Evolutionary conservation across 53 echinoderm and acorn worm species (phyloP), one percentile per base, ranked within the genome.

Genomic region (Glandiceps talaboti): DNA sequence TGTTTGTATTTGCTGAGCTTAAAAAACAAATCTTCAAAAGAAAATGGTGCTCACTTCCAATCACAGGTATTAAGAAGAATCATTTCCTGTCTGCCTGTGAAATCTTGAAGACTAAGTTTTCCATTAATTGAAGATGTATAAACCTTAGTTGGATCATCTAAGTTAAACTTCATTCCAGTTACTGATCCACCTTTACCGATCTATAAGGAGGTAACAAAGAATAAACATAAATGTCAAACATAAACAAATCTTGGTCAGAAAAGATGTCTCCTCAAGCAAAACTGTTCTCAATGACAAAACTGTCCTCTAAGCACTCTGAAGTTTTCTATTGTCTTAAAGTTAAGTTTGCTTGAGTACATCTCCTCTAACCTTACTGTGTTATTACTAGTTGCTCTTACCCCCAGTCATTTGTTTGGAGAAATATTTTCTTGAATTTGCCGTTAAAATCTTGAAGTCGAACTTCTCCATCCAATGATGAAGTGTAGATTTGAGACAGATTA

Each of bases 81-180:
- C 72, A 33, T 79, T 25, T 75, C 33, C 1, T 74, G 26, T 1
- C 74, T 76, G 73, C 84, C 87, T 0, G 81, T 74, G 73, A 92
- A 77, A 33, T 85, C 87, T 78, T 84, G 87, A 14, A 89, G 32
- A 27, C 85, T 77, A 32, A 92, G 83, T 33, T 77, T 87, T 1
- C 92, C 92, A 79, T 92, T 82, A 28, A 92, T 85, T n/a, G 92
- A 92, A 14, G 89, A 74, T 1, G 92, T 89, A 82, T 82, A 92
- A 30, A 92, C 84, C 30, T 83, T 84, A 27, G 32, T 80, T 20
- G 92, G 87, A 81, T 89, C 88, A 74, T 80, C 76, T 10, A 83
- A 82, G 84, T 92, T 89, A 92, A 88, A 85, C n/a, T 85, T 85
- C 33, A 92, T 33, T 27, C 87, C 76, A 29, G 89, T 82, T 29